Evolutionary conservation across 1,140 invertebrate species (phyloP).

Genomic region (Mycetomoellerius zeteki): DNA sequence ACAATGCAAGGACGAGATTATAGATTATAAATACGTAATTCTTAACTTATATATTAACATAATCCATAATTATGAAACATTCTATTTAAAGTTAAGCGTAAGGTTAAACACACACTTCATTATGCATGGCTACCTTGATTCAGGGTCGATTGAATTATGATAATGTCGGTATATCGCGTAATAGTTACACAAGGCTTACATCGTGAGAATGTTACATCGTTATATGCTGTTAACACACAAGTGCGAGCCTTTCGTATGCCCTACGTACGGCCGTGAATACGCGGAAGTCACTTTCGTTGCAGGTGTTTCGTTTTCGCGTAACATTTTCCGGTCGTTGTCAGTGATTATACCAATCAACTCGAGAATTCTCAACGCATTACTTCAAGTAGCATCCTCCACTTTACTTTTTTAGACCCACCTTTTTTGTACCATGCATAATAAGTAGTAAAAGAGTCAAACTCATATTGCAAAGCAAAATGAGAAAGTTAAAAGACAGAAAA

Average conservation of each 20-base stretch:
- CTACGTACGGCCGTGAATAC: conserved; percentile 29
- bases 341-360: background rate
- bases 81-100: background rate
- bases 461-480: too few species aligned
- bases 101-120: conserved; percentile 48
- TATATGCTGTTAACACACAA: conserved; percentile 19
- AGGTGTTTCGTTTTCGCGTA: conserved; percentile 59
- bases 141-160: conserved; percentile 38
- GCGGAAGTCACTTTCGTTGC: conserved; percentile 75
- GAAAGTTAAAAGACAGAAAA: too few species aligned
- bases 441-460: too few species aligned
- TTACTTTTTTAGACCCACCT: background rate
- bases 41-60: conserved; percentile 1
- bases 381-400: background rate
- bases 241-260: conserved; percentile 58
- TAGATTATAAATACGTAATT: background rate
- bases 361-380: background rate
- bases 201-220: conserved; percentile 33
- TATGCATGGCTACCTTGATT: conserved; percentile 38
- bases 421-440: background rate
- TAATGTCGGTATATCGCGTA: conserved; percentile 9
- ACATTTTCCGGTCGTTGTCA: conserved; percentile 36
- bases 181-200: conserved; percentile 11
- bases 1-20: background rate
- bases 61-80: conserved; percentile 33